Conservation (phyloP, 2,113 vertebrate species). For the Mugil cephalus region DNA sequence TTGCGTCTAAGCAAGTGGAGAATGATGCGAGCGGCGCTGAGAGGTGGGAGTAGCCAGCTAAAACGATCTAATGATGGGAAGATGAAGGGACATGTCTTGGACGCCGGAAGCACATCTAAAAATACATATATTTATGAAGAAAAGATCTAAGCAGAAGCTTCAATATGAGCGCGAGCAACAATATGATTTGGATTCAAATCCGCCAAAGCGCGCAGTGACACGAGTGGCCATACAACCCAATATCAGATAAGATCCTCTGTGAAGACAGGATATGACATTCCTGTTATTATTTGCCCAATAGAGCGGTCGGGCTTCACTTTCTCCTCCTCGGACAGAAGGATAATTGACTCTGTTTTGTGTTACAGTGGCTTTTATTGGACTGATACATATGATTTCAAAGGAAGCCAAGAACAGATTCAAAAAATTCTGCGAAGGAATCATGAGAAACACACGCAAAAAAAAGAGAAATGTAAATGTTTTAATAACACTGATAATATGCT, state of each 20-base stretch:
- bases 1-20: no score
- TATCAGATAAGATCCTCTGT: constrained; percentile 62
- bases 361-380: constrained; percentile 39
- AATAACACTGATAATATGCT: not conserved
- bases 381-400: constrained; percentile 58
- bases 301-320: constrained; percentile 49
- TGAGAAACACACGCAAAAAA: constrained; percentile 48
- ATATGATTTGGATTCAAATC: constrained; percentile 49
- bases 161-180: constrained; percentile 40
- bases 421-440: constrained; percentile 44
- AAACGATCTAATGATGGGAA: constrained; percentile 17
- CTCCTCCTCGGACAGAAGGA: constrained; percentile 64
- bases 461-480: constrained; percentile 1
- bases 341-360: constrained; percentile 67
- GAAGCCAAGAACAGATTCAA: constrained; percentile 42
- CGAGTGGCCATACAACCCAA: constrained; percentile 67
- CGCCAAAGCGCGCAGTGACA: constrained; percentile 52
- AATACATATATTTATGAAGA: constrained; percentile 1
- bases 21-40: constrained; percentile 1
- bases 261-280: constrained; percentile 73
- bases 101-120: no score
- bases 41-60: constrained; percentile 8
- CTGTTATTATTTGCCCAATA: constrained; percentile 74
- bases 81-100: constrained; percentile 7
- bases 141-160: constrained; percentile 48